Base-by-base conservation (phyloP, 1,140 invertebrate species). In the Cephus cinctus region DNA sequence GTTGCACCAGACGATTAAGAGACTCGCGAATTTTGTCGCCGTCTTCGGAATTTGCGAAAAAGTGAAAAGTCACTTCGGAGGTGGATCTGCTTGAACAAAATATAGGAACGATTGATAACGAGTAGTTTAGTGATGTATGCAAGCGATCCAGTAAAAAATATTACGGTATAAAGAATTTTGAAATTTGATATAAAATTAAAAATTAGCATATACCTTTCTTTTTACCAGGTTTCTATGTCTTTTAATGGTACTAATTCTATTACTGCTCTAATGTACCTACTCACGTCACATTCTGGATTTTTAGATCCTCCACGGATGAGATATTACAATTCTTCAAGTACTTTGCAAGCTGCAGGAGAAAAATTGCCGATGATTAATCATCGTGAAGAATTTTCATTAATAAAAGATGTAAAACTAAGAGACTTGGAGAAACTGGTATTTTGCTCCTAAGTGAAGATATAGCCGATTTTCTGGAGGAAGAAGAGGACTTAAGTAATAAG, bases 251-350 rank as follows among this genome's bases (percentile, higher is more conserved):
- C 49, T 52, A n/a, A n/a, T 22, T 55, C 47, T 36, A 32, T 57
- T 18, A 44, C 20, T 34, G 52, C 50, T 32, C 34, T 42, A 11
- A 44, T 59, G 44, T 66, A 64, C 51, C 58, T 72, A 77, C 79
- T 80, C 74, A 84, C 83, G 81, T 83, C 57, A 86, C 78, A 57
- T 81, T 85, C 50, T 85, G 73, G 47, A 88, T 75, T 78, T 85
- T 81, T 41, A 87, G 73, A 58, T 85, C 84, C 59, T 83, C 84
- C 52, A 84, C 79, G 47, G 81, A 79, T 2, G 82, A 81, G 15
- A 87, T 81, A 61, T 86, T 85, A n/a, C 82, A 81, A 48, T 78
- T 78, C 60, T 75, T 79, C 52, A 87, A 71, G 50, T 85, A 84
- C 41, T 78, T 81, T 4, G 80, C 76, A 22, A 88, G 78, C 86